Evolutionary conservation across 2,888 invertebrate genomes (phyloP).

Genomic region (Adela reaumurella): DNA sequence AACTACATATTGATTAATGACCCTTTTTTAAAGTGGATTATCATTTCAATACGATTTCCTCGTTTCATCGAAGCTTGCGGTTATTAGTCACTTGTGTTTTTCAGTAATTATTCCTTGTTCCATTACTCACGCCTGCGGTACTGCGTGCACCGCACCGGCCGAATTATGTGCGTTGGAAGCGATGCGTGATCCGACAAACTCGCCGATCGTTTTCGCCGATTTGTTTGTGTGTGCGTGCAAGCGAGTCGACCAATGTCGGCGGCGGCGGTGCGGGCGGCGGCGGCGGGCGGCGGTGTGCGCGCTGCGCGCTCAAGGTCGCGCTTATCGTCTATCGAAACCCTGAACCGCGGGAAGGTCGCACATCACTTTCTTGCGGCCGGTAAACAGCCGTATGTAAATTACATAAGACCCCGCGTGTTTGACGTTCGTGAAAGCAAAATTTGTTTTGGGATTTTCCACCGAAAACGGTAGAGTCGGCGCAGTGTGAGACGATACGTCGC

Average conservation of each 20-base stretch:
- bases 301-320: slow-evolving; percentile 48
- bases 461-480: too few species aligned
- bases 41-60: too few species aligned
- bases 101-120: background rate
- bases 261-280: slow-evolving; percentile 22
- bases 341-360: slow-evolving; percentile 35
- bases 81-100: background rate
- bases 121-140: background rate
- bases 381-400: too few species aligned
- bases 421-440: background rate
- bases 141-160: background rate
- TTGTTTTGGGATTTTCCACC: too few species aligned
- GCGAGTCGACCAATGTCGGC: slow-evolving; percentile 17
- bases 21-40: too few species aligned
- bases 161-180: background rate
- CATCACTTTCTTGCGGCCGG: slow-evolving; percentile 1
- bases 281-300: slow-evolving; percentile 42
- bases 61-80: too few species aligned
- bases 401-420: too few species aligned
- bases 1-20: too few species aligned
- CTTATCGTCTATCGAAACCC: slow-evolving; percentile 50
- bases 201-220: background rate
- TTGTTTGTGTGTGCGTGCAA: background rate
- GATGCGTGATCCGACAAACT: background rate
- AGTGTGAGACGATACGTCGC: too few species aligned